Conservation (phyloP, 2,888 invertebrate genomes). For the Rhorus exstirpatorius region DNA sequence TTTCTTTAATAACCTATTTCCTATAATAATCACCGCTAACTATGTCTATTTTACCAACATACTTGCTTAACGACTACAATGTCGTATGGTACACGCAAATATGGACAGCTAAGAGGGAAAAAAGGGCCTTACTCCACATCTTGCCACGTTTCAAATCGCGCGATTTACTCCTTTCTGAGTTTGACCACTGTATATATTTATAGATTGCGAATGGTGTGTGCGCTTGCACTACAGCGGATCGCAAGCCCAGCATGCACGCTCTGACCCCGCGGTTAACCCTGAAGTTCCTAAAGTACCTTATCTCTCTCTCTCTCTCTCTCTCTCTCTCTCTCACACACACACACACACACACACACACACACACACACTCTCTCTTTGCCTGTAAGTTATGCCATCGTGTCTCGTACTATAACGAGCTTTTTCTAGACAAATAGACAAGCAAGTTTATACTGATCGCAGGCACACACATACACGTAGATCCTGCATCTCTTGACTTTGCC, state of each 20-base stretch:
- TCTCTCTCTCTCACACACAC: too few species aligned
- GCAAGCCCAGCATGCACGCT: slow-evolving; percentile 57
- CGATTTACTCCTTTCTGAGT: not conserved
- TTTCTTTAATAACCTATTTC: too few species aligned
- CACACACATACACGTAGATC: slow-evolving; percentile 1
- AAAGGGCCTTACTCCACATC: not conserved
- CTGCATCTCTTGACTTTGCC: not conserved
- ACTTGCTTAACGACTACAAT: slow-evolving; percentile 1
- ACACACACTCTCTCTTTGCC: slow-evolving; percentile 14
- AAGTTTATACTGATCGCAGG: slow-evolving; percentile 46
- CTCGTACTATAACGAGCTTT: slow-evolving; percentile 73
- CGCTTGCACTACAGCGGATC: slow-evolving; percentile 37
- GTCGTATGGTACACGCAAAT: not conserved
- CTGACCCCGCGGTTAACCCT: slow-evolving; percentile 72
- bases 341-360: too few species aligned
- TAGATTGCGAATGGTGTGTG: not conserved
- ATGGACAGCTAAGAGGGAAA: not conserved
- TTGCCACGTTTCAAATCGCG: not conserved
- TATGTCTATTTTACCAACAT: slow-evolving; percentile 15
- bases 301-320: slow-evolving; percentile 54
- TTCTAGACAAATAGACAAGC: slow-evolving; percentile 60
- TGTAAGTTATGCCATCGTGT: slow-evolving; percentile 73
- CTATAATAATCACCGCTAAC: slow-evolving; percentile 9
- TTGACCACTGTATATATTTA: not conserved
- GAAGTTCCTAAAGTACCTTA: slow-evolving; percentile 62